Percentiles rank a stretch among this genome's conserved stretches.
These are phyloP conservation scores for Crenuchus spilurus DNA, from an alignment of 2,797 vertebrate species.

Conservation along the genomic window DNA sequence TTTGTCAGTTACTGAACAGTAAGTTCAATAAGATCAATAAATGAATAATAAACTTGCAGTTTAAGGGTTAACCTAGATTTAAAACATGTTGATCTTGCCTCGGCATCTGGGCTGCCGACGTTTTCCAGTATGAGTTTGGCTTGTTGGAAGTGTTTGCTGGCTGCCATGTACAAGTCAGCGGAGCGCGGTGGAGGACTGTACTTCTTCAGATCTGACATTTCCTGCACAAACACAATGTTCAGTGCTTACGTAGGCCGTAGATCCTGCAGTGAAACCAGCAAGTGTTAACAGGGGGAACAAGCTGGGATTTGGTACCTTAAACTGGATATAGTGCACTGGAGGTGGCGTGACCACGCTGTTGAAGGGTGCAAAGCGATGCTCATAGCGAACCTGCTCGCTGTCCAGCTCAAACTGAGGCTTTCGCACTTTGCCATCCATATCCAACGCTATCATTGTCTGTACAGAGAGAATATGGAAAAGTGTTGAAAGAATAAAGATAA, in stretches of 20 bases:
- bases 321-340: constrained; percentile 96
- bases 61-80: neutral
- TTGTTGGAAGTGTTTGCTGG: constrained; percentile 99
- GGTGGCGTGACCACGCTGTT: constrained; percentile 98
- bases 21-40: no score
- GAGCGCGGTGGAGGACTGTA: constrained; percentile 96
- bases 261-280: neutral
- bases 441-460: constrained; percentile 97
- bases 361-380: constrained; percentile 97
- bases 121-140: constrained; percentile 98
- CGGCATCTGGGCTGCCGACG: constrained; percentile 89
- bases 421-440: constrained; percentile 97
- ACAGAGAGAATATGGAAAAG: neutral
- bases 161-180: constrained; percentile 94
- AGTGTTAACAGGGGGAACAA: neutral
- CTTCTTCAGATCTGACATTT: constrained; percentile 99
- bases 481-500: neutral
- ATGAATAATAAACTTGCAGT: neutral
- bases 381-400: constrained; percentile 97
- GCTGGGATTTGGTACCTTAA: constrained; percentile 83
- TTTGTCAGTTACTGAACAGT: no score
- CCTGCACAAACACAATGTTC: constrained; percentile 70
- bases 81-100: constrained; percentile 77
- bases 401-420: constrained; percentile 98
- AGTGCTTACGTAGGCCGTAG: neutral